Percentiles rank a stretch among this genome's conserved stretches.
phyloP scores from a whole-genome alignment of 2,888 invertebrate species.

The Tethea ocularis region DNA sequence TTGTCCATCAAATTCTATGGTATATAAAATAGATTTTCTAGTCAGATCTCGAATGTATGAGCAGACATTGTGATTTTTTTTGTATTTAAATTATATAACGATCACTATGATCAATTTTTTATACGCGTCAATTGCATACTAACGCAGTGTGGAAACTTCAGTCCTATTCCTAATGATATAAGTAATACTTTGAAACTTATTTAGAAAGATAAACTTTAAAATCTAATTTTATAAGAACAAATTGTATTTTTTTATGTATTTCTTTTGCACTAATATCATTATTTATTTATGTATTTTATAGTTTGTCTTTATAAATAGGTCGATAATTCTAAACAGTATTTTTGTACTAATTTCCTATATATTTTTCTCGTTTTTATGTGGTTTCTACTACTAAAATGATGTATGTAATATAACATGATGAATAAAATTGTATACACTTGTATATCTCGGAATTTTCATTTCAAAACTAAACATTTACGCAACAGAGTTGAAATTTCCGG shows the following conservation, averaged over 20 bases:
- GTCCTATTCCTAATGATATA: constrained; percentile 1
- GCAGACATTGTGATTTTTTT: constrained; percentile 38
- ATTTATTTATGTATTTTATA: constrained; percentile 8
- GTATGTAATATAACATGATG: constrained; percentile 69
- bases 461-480: not conserved
- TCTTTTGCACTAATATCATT: not conserved
- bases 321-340: constrained; percentile 68
- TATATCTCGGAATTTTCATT: constrained; percentile 40
- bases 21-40: constrained; percentile 10
- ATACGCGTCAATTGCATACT: constrained; percentile 30
- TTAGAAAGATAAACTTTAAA: constrained; percentile 7
- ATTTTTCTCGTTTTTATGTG: constrained; percentile 67
- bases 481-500: too few relatives aligned
- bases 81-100: constrained; percentile 19
- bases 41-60: constrained; percentile 25
- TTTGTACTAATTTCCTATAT: constrained; percentile 78
- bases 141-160: constrained; percentile 28
- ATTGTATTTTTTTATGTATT: not conserved
- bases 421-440: constrained; percentile 81
- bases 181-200: not conserved
- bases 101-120: constrained; percentile 26
- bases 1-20: too few relatives aligned
- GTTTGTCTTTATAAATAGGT: constrained; percentile 37
- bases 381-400: constrained; percentile 74
- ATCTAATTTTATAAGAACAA: not conserved